These are phyloP conservation scores for Stegodyphus dumicola DNA, from an alignment of 1,140 invertebrate genomes.

Conservation along the genomic window DNA sequence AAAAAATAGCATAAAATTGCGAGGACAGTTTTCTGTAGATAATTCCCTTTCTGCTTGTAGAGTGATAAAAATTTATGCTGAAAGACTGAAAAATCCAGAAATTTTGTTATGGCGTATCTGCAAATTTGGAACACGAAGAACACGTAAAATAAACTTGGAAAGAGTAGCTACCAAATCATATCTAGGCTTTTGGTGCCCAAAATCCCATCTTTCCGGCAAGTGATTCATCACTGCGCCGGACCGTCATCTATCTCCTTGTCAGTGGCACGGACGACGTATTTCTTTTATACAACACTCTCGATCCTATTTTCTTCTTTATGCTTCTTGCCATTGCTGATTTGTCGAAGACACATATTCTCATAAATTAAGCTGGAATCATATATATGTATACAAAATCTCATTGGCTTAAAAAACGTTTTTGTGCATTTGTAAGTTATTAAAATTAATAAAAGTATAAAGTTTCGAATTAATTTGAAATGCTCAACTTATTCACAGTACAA, in stretches of 20 bases:
- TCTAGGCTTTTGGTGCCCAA: not conserved
- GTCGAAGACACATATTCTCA: not conserved
- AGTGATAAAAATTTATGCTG: too few species aligned
- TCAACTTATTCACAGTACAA: too few species aligned
- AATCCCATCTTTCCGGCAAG: not conserved
- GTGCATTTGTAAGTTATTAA: too few species aligned
- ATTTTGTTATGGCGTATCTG: too few species aligned
- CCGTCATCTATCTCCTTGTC: slow-evolving; percentile 43
- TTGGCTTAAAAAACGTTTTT: too few species aligned
- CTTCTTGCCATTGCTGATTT: not conserved
- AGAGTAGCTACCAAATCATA: slow-evolving; percentile 16
- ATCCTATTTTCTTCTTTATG: not conserved
- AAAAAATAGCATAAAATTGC: too few species aligned
- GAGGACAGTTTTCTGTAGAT: too few species aligned
- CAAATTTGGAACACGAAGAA: not conserved
- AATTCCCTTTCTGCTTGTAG: not conserved
- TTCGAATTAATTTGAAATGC: too few species aligned
- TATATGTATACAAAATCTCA: too few species aligned
- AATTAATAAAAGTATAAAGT: too few species aligned
- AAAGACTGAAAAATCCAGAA: too few species aligned
- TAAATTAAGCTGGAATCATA: too few species aligned
- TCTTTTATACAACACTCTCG: not conserved
- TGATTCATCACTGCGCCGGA: slow-evolving; percentile 24
- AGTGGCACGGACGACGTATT: slow-evolving; percentile 17
- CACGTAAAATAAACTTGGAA: slow-evolving; percentile 15